Evolutionary conservation across 2,113 vertebrate genomes (phyloP), one percentile per base, ranked within the genome.

Genomic region (Tetraodon nigroviridis): DNA sequence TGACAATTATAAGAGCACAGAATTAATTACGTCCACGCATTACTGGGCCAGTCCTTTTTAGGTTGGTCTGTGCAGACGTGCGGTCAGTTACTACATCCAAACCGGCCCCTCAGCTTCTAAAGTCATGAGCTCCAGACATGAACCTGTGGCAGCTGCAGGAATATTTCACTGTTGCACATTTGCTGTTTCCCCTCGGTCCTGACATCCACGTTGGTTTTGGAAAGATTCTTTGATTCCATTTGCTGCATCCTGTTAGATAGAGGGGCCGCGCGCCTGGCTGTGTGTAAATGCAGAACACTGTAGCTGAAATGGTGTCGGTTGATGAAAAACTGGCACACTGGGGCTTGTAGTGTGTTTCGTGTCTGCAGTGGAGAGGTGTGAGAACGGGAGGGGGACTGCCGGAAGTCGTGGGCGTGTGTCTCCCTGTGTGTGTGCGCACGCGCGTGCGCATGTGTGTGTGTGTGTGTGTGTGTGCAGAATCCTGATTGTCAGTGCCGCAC

Each of bases 351-450:
- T 80, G 70, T 80, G 67, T 81, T 86, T 84, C 66, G 78, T 86
- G 78, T 82, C 84, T 86, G 87, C 85, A 85, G 87, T 78, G 68
- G 67, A 73, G 71, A 69, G 65, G 81, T 73, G 76, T 73, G 77
- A 79, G 72, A 76, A 73, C 44, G 51, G 50, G 63, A 56, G 29
- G 82, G 80, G 74, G 79, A 80, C 51, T 55, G 59, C 82, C 84
- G 86, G 87, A 87, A 86, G 86, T 86, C 21, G 78, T 84, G 87
- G 83, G 85, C 55, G 84, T 85, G 87, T 89, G 87, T 89, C 64
- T 86, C 66, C 76, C 67, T n/a, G n/a, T 62, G 63, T 66, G 72
- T 53, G 77, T 68, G 63, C 45, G 61, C 22, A 19, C 20, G 24
- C 58, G 63, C 20, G 41, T 51, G 32, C 20, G 24, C 58, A 58